Evolutionary conservation across 23 tunicate genomes (phyloP).

Genomic region (Phallusia fumigata): DNA sequence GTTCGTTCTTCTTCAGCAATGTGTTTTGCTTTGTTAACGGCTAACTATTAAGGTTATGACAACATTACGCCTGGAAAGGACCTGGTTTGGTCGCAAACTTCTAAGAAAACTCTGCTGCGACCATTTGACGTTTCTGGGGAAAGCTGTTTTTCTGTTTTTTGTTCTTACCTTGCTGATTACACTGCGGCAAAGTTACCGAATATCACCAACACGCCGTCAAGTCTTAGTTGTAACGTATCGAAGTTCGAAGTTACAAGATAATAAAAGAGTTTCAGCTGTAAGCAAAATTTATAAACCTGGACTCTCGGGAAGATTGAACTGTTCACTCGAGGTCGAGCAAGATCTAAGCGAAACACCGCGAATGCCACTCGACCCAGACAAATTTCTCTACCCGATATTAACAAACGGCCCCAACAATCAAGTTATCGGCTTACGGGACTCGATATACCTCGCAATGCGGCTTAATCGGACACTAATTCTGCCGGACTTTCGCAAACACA

Average conservation of each 20-base stretch:
- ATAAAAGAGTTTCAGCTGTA: not conserved
- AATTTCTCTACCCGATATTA: constrained; percentile 41
- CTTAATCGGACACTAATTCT: constrained; percentile 62
- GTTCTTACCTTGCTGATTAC: too few relatives aligned
- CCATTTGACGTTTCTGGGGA: too few relatives aligned
- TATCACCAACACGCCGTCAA: too few relatives aligned
- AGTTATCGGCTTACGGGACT: constrained; percentile 63
- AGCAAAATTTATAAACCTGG: not conserved
- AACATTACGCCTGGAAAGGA: too few relatives aligned
- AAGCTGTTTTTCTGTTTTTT: too few relatives aligned
- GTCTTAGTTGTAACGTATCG: not conserved
- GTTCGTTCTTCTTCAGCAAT: too few relatives aligned
- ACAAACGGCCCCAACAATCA: constrained; percentile 80
- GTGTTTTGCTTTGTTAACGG: too few relatives aligned
- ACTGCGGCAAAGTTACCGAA: too few relatives aligned
- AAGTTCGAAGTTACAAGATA: not conserved
- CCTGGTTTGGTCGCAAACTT: too few relatives aligned
- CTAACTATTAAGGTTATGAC: too few relatives aligned
- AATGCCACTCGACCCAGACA: constrained; percentile 19
- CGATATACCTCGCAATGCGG: constrained; percentile 55
- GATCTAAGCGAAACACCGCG: constrained; percentile 10
- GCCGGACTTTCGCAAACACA: constrained; percentile 53
- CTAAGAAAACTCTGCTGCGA: too few relatives aligned
- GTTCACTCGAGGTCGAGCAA: too few relatives aligned
- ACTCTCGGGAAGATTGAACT: not conserved